Conservation (phyloP, 2,113 vertebrate species). For the Paradoxurus hermaphroditus region DNA sequence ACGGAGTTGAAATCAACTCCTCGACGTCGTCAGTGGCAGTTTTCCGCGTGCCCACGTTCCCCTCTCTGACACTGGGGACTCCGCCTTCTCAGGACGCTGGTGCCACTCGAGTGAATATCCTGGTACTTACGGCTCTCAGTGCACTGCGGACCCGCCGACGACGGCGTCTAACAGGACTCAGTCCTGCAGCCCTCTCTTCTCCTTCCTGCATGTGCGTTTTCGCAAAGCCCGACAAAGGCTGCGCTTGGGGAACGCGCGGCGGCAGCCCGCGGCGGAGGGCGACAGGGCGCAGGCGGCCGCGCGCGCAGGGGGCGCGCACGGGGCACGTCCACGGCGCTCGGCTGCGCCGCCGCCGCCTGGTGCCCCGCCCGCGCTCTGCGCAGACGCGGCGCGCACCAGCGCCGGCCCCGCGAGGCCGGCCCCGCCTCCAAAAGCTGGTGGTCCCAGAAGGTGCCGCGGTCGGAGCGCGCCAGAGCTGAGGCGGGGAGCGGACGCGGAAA, state of each 20-base stretch:
- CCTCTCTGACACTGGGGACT: not conserved
- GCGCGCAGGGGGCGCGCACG: not conserved
- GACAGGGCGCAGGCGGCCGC: conserved; percentile 84
- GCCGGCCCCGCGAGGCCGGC: conserved; percentile 83
- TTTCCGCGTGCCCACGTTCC: not conserved
- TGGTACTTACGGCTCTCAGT: not conserved
- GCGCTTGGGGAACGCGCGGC: conserved; percentile 83
- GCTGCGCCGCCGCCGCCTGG: not conserved
- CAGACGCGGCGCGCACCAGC: conserved; percentile 86
- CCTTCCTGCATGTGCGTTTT: not conserved
- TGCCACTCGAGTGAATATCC: not conserved
- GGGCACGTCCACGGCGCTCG: not conserved
- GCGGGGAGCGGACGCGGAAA: not conserved
- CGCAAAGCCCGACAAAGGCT: conserved; percentile 72
- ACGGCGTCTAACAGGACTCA: not conserved
- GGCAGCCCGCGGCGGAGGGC: conserved; percentile 67
- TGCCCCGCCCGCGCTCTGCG: conserved; percentile 38
- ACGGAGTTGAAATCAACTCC: not conserved
- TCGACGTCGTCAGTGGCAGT: not conserved
- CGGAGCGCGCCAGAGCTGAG: not conserved
- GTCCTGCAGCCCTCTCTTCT: no score
- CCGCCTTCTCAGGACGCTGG: not conserved
- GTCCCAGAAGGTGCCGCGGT: fast-evolving
- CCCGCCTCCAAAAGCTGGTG: not conserved
- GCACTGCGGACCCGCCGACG: no score